Evolutionary conservation across 1,140 invertebrate species (phyloP).

Genomic region (Drosophila dunni): DNA sequence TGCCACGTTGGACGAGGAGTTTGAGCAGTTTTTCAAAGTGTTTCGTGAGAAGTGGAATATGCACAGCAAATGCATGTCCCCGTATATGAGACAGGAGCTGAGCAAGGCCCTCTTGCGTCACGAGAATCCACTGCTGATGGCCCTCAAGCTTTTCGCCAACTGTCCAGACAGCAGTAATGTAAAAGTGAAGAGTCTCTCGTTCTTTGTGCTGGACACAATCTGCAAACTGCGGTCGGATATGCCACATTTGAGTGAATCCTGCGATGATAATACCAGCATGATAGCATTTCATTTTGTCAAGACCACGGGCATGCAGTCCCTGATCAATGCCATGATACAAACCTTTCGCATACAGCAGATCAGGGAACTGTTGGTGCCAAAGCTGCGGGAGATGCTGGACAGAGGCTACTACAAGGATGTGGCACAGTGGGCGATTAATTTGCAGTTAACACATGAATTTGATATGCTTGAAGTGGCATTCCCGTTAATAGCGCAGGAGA

Average conservation of each 20-base stretch:
- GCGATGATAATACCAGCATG: conserved; percentile 86
- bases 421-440: conserved; percentile 68
- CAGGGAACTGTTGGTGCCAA: conserved; percentile 85
- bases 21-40: conserved; percentile 61
- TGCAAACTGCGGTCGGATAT: conserved; percentile 79
- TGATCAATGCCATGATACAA: conserved; percentile 86
- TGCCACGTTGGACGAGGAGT: conserved; percentile 59
- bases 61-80: conserved; percentile 86
- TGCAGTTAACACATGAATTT: conserved; percentile 85
- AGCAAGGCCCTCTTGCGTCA: conserved; percentile 85
- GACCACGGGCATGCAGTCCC: conserved; percentile 85
- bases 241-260: conserved; percentile 69
- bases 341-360: conserved; percentile 86
- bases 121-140: conserved; percentile 86
- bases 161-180: conserved; percentile 86
- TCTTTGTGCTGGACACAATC: conserved; percentile 87
- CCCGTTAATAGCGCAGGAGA: conserved; percentile 90
- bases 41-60: conserved; percentile 76
- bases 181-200: conserved; percentile 86
- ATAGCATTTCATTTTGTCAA: conserved; percentile 87
- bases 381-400: conserved; percentile 85
- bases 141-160: conserved; percentile 86
- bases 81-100: conserved; percentile 85
- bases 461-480: conserved; percentile 87
- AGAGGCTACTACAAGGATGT: conserved; percentile 87